Evolutionary conservation across 2,888 invertebrate genomes (phyloP), one percentile per base, ranked within the genome.

Genomic region (Axea sp.): DNA sequence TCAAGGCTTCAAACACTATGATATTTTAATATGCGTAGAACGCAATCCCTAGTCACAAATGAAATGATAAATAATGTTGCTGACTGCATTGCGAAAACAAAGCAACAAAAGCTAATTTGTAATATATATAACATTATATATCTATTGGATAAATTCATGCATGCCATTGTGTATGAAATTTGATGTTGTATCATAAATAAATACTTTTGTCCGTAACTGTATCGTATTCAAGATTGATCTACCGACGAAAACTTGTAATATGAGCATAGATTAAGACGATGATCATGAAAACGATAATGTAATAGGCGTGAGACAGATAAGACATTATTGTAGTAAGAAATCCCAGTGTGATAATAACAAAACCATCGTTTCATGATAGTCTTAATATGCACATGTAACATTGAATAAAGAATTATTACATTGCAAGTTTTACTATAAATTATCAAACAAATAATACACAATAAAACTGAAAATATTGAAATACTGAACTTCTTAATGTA

Each of bases 241-340:
- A 51, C 57, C 39, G 59, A 39, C 62, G 69, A 69, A 74, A 75
- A 77, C 77, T 69, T 75, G 75, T 71, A 74, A 75, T 65, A 59
- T 53, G 71, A 76, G 62, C 60, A 77, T 76, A 72, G 76, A 67
- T 69, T 73, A 75, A 73, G 77, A 78, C 64, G 72, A 76, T 80
- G 83, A 84, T 82, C 81, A 82, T 78, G 79, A 76, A 77, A 77
- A 80, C 77, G 79, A 83, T 82, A 81, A 82, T 80, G 81, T 81
- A 82, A 81, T 80, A 81, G 68, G 73, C 57, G 68, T 57, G 73
- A 69, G 64, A 31, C 9, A 69, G 65, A 69, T 59, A 65, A 65
- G 51, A 31, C 39, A 1, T 19, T 64, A 39, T 57, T 37, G 28
- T 14, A 14, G 37, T n/a, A 15, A 15, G 51, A 47, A 28, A 15